Evolutionary conservation across 2,888 invertebrate genomes (phyloP).

Genomic region (Stegana nigrithorax): DNA sequence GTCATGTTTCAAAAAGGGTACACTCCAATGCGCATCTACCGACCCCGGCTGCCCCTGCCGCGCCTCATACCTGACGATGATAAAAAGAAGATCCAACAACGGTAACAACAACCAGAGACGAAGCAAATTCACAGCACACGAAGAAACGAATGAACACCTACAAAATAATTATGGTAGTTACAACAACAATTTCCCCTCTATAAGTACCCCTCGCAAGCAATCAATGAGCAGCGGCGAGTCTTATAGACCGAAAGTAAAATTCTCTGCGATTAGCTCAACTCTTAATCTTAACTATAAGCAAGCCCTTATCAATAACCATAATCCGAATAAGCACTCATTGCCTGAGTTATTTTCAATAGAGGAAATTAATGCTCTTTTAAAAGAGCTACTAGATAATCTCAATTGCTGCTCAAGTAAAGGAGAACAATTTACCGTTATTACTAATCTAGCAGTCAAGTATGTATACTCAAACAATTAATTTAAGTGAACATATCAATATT

Average conservation of each 20-base stretch:
- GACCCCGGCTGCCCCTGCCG: not conserved
- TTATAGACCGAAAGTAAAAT: too few relatives aligned
- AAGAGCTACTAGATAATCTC: not conserved
- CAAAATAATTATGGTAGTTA: too few relatives aligned
- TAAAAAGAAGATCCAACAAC: not conserved
- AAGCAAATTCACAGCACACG: not conserved
- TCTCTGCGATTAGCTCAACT: too few relatives aligned
- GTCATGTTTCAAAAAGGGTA: not conserved
- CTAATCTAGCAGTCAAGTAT: not conserved
- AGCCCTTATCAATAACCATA: not conserved
- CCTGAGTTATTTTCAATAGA: not conserved
- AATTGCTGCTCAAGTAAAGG: not conserved
- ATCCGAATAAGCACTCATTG: not conserved
- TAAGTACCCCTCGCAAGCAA: not conserved
- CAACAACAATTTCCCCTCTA: not conserved
- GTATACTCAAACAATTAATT: not conserved
- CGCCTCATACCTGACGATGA: not conserved
- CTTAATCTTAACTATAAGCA: not conserved
- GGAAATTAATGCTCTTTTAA: not conserved
- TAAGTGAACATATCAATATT: too few relatives aligned
- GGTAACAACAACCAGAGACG: not conserved
- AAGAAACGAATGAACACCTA: not conserved
- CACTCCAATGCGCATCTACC: not conserved
- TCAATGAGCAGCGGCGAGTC: not conserved
- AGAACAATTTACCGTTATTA: not conserved